These are phyloP conservation scores for Cephus runcator DNA, from an alignment of 2,888 invertebrate genomes.

Conservation along the genomic window DNA sequence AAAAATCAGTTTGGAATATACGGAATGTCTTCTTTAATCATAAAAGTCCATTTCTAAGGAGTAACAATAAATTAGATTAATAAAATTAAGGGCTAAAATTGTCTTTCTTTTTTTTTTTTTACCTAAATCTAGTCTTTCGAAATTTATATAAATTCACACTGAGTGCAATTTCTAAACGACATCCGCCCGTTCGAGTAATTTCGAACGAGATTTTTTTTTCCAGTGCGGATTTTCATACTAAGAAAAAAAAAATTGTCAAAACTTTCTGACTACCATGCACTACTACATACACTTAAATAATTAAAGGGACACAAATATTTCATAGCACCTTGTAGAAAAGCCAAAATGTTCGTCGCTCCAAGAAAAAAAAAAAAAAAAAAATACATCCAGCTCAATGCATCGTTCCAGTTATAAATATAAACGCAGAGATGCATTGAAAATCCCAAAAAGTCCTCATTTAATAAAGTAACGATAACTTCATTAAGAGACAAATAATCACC, in stretches of 20 bases:
- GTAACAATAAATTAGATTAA: conserved; percentile 7
- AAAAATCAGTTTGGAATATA: conserved; percentile 7
- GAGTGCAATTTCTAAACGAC: not conserved
- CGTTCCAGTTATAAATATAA: not conserved
- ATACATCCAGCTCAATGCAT: not conserved
- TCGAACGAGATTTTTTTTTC: not conserved
- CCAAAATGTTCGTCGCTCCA: not conserved
- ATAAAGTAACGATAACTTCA: not conserved
- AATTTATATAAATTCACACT: not conserved
- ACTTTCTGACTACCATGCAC: conserved; percentile 7
- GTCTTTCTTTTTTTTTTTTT: not conserved
- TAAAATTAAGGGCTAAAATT: conserved; percentile 2
- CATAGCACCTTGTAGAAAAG: conserved; percentile 5
- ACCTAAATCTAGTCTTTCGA: not conserved
- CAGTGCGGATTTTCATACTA: not conserved
- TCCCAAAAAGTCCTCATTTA: not conserved
- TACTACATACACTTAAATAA: not conserved
- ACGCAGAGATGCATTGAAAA: not conserved
- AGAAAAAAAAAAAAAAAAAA: not conserved
- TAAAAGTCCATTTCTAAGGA: not conserved
- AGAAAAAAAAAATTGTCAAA: not conserved
- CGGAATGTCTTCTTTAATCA: not conserved
- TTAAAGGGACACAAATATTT: not conserved
- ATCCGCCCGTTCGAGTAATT: not conserved
- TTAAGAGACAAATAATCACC: not conserved